Conservation (phyloP, 2,113 vertebrate genomes). For the Dromaius novaehollandiae region DNA sequence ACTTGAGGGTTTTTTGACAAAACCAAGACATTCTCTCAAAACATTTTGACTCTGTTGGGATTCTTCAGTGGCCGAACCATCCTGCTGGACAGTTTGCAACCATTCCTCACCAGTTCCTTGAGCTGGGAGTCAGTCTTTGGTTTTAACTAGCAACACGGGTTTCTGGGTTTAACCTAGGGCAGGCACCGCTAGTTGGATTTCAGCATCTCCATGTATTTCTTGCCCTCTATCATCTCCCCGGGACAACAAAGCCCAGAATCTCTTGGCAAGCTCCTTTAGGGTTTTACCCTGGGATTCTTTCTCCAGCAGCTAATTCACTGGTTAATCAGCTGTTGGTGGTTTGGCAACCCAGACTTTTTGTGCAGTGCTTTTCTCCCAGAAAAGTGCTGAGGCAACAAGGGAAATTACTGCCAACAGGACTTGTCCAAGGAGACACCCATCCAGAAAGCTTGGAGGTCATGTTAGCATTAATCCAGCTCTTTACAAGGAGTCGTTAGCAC, state of each 20-base stretch:
- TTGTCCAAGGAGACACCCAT: not conserved
- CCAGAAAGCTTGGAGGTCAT: not conserved
- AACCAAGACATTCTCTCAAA: not conserved
- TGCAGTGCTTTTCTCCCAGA: not conserved
- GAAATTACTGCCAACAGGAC: not conserved
- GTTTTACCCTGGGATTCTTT: not conserved
- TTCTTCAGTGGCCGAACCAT: not conserved
- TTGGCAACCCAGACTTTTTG: not conserved
- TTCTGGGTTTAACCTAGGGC: not conserved
- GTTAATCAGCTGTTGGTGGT: not conserved
- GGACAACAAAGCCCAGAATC: not conserved
- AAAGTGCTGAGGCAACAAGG: not conserved
- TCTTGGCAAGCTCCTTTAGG: not conserved
- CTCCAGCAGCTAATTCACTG: not conserved
- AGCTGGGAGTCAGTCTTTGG: not conserved
- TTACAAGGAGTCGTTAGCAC: not conserved
- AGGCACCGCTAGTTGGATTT: accelerated
- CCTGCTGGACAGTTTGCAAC: accelerated
- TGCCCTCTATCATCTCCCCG: not conserved
- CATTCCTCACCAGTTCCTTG: not conserved
- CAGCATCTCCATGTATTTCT: not conserved
- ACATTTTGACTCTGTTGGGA: not conserved
- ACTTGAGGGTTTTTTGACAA: not conserved
- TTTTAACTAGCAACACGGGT: accelerated
- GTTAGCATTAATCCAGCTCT: not conserved